Base-by-base conservation (phyloP, 2,888 invertebrate genomes). In the Sesamia inferens region DNA sequence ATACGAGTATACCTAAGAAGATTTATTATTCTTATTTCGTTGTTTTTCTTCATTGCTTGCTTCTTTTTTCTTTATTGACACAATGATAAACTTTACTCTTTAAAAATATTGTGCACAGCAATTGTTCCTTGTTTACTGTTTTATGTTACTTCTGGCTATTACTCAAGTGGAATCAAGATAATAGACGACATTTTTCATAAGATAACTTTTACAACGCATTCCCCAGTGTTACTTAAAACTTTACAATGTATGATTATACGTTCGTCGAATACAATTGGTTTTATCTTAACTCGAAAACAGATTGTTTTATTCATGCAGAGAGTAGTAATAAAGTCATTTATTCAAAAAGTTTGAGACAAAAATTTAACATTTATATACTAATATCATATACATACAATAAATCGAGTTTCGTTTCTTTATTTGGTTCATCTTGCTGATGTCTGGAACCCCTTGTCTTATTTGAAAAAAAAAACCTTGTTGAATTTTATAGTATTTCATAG, bases 171-270 rank as follows among this genome's bases (percentile, higher is more conserved):
- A 68, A 68, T 68, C 71, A 77, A 72, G 66, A 78, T 64, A 82
- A 71, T 78, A 51, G 59, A 73, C 58, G 67, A 55, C 42, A 71
- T 79, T 65, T 83, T 74, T 58, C 74, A 66, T 74, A 82, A 80
- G 48, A 59, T 51, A 55, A 63, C 24, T 68, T 77, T 13, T 39
- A 61, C 22, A 47, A 65, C 51, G n/a, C 19, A 44, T 64, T 71
- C 24, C 59, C 11, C 2, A 22, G 14, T n/a, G n/a, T 54, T 51
- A 68, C 61, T 70, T 65, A 62, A 69, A 70, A 73, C 55, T 74
- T 66, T 39, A 48, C 51, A 68, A 66, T 58, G 55, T 55, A 31
- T 16, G 10, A 74, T 71, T 79, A 39, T 74, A 79, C 19, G 51
- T 61, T 2, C 11, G n/a, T 62, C 24, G 42, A 19, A 59, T 57